Conservation (phyloP, 2,888 invertebrate species). For the Drosophila neonasuta region DNA sequence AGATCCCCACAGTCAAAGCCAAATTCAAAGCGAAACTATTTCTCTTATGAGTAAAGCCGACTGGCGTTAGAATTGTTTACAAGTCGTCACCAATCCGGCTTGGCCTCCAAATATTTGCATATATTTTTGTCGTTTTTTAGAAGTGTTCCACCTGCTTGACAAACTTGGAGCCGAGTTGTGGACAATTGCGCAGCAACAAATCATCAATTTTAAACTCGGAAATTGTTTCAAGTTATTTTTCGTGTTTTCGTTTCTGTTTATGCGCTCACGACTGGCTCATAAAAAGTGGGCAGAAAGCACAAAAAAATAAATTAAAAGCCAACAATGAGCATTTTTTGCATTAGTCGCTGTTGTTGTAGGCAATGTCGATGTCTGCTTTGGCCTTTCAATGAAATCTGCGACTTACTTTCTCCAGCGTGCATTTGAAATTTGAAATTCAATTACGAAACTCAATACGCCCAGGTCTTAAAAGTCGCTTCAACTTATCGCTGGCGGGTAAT, state of each 20-base stretch:
- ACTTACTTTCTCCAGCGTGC: slow-evolving; percentile 66
- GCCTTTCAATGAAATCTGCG: slow-evolving; percentile 44
- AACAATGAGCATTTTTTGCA: slow-evolving; percentile 36
- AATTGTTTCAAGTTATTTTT: slow-evolving; percentile 32
- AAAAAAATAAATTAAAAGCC: slow-evolving; percentile 9
- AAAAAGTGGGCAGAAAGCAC: slow-evolving; percentile 40
- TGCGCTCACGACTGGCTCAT: slow-evolving; percentile 59
- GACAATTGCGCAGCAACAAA: slow-evolving; percentile 54
- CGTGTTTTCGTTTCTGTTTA: slow-evolving; percentile 35
- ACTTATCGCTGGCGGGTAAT: slow-evolving; percentile 57
- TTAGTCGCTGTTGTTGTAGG: slow-evolving; percentile 20
- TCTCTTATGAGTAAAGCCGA: slow-evolving; percentile 26
- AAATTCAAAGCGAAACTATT: slow-evolving; percentile 3
- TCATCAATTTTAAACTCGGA: slow-evolving; percentile 41
- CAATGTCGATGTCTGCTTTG: slow-evolving; percentile 11
- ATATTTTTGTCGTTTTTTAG: slow-evolving; percentile 37
- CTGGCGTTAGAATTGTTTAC: slow-evolving; percentile 55
- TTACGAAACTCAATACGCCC: slow-evolving; percentile 67
- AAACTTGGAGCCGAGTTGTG: slow-evolving; percentile 24
- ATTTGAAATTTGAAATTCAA: slow-evolving; percentile 69
- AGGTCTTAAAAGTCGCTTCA: slow-evolving; percentile 53
- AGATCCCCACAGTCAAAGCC: slow-evolving; percentile 3
- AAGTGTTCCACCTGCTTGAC: slow-evolving; percentile 52
- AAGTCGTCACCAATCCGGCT: slow-evolving; percentile 60
- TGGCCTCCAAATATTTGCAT: slow-evolving; percentile 70